Evolutionary conservation across 1,140 invertebrate genomes (phyloP), one percentile per base, ranked within the genome.

Genomic region (Diachasmimorpha longicaudata): DNA sequence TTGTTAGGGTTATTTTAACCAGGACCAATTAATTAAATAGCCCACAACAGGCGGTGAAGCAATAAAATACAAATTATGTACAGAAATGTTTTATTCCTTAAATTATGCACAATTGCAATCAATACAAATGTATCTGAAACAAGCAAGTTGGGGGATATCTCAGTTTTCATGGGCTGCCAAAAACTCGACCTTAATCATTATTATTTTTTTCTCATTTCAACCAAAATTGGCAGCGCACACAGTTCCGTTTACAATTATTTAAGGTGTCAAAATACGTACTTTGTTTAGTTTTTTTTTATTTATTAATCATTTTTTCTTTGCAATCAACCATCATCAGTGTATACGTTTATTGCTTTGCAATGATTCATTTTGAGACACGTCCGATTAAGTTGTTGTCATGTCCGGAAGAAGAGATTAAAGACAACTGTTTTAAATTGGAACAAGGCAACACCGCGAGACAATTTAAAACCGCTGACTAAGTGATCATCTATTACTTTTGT

Each of bases 101-200:
- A 89, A 89, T 89, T 90, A 90, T 89, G 89, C 89, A 90, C 88
- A 90, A 90, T 89, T 90, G 88, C 88, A 89, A 90, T 90, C 89
- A 90, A 90, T 90, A 90, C 89, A 90, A 90, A 90, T 89, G 87
- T 90, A 90, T 89, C 87, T 89, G 86, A 89, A 90, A 89, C 88
- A 90, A 90, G 89, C 89, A 89, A 89, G 86, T 88, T 89, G 88
- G 89, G 87, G 87, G 87, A 89, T 89, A 89, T 89, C 87, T 89
- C 87, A 89, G 85, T 88, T 25, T 88, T 87, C 81, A 70, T 77
- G 82, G 81, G 85, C 87, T 87, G 85, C 83, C 88, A 85, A 82
- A 76, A 85, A 83, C 82, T 68, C 36, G 31, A 37, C 36, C 14
- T 83, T 68, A 31, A 31, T 48, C 42, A n/a, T 66, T 39, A 23